Evolutionary conservation across 1,140 invertebrate species (phyloP).

Genomic region (Calliphora vicina): DNA sequence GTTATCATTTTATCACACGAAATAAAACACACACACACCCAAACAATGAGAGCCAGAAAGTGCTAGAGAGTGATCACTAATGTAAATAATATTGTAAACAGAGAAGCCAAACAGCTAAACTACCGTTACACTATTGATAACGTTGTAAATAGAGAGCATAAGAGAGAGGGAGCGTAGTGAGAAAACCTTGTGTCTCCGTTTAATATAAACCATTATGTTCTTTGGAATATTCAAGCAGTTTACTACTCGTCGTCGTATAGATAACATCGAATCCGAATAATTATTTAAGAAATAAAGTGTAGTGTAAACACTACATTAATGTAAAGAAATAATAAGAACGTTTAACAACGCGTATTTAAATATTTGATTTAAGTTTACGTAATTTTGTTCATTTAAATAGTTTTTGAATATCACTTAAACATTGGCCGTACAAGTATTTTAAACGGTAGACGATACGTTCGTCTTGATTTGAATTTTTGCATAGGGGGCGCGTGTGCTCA

Average conservation of each 20-base stretch:
- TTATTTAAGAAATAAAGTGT: not conserved
- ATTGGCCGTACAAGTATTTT: not conserved
- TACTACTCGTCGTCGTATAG: not conserved
- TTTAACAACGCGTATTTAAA: not conserved
- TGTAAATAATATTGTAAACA: not conserved
- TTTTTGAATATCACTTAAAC: not conserved
- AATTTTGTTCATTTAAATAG: not conserved
- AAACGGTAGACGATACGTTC: not conserved
- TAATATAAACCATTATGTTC: not conserved
- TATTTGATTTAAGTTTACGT: not conserved
- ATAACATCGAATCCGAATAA: not conserved
- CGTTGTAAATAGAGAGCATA: not conserved
- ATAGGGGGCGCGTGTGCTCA: conserved; percentile 61
- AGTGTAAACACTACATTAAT: not conserved
- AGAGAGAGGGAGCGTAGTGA: not conserved
- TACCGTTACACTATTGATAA: not conserved
- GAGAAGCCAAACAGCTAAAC: not conserved
- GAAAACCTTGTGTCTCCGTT: not conserved
- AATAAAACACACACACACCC: not conserved
- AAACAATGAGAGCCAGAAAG: not conserved
- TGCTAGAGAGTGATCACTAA: not conserved
- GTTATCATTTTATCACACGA: conserved; percentile 13
- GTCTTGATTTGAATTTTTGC: conserved; percentile 12
- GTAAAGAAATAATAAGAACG: not conserved
- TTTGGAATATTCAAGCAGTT: not conserved